Base-by-base conservation (phyloP, 2,113 vertebrate species). In the Eptesicus fuscus region DNA sequence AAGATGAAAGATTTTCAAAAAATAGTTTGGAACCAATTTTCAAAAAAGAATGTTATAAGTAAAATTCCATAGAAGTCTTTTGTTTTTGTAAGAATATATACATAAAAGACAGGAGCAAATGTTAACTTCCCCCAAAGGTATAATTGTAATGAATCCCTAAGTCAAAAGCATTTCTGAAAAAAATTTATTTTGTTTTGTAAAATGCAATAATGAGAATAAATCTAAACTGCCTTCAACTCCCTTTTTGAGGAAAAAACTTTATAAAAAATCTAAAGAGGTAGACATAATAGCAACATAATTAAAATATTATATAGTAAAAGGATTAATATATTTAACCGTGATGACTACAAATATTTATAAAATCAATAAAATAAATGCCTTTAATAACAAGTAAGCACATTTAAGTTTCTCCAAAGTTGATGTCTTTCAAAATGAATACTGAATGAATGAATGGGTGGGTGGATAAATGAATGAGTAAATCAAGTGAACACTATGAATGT, bases 271-370 rank as follows among this genome's bases (percentile, higher is more conserved):
- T 79, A 49, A 83, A 44, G 4, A 73, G 5, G 67, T 2, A 77
- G 16, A 32, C 4, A 51, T 65, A 25, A 35, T 63, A 82, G 88
- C 37, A 87, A 32, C 59, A 14, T 53, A 83, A 44, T 84, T 83
- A 78, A 94, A 84, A 95, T n/a, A 95, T 11, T 12, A 35, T 35
- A 67, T 2, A 51, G 11, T 77, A 92, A 88, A 83, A 69, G 7
- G 2, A 51, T 63, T 70, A 73, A 92, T 88, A 94, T 77, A 94
- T 73, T 95, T 95, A 95, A 83, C 40, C 1, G 69, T 11, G 12
- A 87, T 77, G 23, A 71, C 4, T 73, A 14, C 2, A 80, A 74
- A 51, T 74, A 88, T 40, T 88, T 42, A 90, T 84, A 9, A 92
- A 88, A 63, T 88, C n/a, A 92, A 59, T 44, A 69, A 90, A 90